Conservation (phyloP, 2,113 vertebrate genomes). For the Calonectris borealis region DNA sequence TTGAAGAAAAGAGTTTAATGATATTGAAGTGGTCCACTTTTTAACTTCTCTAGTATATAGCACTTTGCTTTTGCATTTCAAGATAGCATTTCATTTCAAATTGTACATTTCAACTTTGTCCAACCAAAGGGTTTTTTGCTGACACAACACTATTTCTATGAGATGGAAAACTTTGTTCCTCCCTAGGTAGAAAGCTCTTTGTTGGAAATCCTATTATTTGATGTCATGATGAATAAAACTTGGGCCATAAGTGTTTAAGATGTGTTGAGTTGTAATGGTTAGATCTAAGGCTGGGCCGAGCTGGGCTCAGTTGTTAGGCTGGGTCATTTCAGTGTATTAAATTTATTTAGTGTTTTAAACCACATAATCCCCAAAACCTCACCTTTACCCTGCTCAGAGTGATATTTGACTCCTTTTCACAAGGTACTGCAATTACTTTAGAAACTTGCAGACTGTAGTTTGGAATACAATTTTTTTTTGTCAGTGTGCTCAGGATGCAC, state of each 20-base stretch:
- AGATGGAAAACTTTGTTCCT: not conserved
- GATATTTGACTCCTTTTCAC: not conserved
- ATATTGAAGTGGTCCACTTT: not conserved
- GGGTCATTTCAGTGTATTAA: not conserved
- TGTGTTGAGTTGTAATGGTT: not conserved
- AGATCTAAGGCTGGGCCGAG: not conserved
- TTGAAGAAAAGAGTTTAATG: not conserved
- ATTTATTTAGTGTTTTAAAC: not conserved
- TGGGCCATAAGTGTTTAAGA: not conserved
- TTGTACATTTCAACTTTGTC: not conserved
- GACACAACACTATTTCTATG: not conserved
- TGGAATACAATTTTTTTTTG: not conserved
- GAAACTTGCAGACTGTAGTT: not conserved
- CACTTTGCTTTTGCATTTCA: not conserved
- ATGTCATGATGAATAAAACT: not conserved
- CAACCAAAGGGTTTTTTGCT: not conserved
- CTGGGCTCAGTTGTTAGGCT: not conserved
- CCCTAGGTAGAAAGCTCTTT: not conserved
- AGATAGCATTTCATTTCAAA: not conserved
- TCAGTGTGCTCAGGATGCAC: not conserved
- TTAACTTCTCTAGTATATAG: not conserved
- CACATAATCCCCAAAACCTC: not conserved
- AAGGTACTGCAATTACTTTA: not conserved
- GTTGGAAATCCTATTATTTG: not conserved
- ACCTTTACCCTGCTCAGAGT: not conserved